Conservation (phyloP, 2,113 vertebrate genomes). For the Solea solea region DNA sequence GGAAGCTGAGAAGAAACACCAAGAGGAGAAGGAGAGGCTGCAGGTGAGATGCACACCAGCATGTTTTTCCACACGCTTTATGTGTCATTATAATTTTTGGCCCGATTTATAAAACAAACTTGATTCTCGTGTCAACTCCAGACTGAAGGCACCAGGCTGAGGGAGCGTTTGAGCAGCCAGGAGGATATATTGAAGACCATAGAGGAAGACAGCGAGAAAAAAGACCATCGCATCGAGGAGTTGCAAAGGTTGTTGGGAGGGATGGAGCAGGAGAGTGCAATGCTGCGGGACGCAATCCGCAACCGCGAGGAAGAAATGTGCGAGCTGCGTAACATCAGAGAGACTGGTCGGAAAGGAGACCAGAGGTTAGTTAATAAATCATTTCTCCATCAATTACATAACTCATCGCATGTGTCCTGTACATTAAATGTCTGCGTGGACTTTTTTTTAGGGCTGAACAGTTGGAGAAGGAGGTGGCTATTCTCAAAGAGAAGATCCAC, state of each 20-base stretch:
- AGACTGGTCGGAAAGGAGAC: constrained; percentile 77
- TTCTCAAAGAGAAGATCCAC: constrained; percentile 92
- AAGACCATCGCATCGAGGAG: constrained; percentile 83
- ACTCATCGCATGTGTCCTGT: not conserved
- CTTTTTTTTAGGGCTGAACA: constrained; percentile 79
- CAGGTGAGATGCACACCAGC: constrained; percentile 78
- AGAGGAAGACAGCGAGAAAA: constrained; percentile 71
- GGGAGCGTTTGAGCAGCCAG: constrained; percentile 77
- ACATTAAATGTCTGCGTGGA: constrained; percentile 15
- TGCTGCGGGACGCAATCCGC: constrained; percentile 82
- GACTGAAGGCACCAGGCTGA: constrained; percentile 83
- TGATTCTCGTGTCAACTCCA: constrained; percentile 52
- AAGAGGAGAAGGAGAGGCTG: constrained; percentile 84
- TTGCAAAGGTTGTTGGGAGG: constrained; percentile 86
- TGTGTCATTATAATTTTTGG: not conserved
- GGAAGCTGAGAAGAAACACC: constrained; percentile 86
- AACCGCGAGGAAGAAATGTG: constrained; percentile 83
- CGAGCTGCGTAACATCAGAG: constrained; percentile 75
- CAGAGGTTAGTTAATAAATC: constrained; percentile 82
- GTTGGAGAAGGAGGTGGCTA: constrained; percentile 90
- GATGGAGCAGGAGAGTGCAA: constrained; percentile 89
- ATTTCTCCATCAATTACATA: not conserved
- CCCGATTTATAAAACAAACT: not conserved
- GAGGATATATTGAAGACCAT: constrained; percentile 76
- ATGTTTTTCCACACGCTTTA: not conserved